These are phyloP conservation scores for Osmoderma eremita DNA, from an alignment of 2,888 invertebrate genomes.

Conservation along the genomic window DNA sequence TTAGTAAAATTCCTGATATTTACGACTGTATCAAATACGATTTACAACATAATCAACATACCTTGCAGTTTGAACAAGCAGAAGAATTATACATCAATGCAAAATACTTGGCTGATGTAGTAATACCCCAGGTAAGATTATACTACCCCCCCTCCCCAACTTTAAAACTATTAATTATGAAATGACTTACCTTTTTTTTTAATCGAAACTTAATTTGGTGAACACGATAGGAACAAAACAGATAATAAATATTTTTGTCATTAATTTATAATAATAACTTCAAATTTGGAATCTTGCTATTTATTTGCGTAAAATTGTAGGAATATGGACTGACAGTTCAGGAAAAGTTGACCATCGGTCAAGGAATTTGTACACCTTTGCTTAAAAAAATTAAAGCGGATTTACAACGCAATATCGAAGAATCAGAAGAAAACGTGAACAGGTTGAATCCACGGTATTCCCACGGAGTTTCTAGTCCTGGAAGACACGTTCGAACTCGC, in stretches of 20 bases:
- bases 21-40: slow-evolving; percentile 99
- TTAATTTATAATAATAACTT: too few species aligned
- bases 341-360: slow-evolving; percentile 96
- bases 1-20: slow-evolving; percentile 99
- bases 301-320: slow-evolving; percentile 68
- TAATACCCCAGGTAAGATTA: slow-evolving; percentile 91
- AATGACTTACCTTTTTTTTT: too few species aligned
- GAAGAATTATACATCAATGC: slow-evolving; percentile 95
- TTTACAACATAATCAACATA: slow-evolving; percentile 96
- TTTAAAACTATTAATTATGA: too few species aligned
- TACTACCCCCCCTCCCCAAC: too few species aligned
- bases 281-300: too few species aligned
- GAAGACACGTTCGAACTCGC: slow-evolving; percentile 97
- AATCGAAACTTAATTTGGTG: too few species aligned
- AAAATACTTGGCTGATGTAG: slow-evolving; percentile 97
- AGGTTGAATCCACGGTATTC: slow-evolving; percentile 97
- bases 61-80: slow-evolving; percentile 90
- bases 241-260: too few species aligned
- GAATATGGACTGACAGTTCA: slow-evolving; percentile 96
- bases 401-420: slow-evolving; percentile 92
- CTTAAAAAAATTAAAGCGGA: slow-evolving; percentile 95
- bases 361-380: slow-evolving; percentile 96
- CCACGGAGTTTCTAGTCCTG: slow-evolving; percentile 97
- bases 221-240: too few species aligned
- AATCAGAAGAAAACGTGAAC: slow-evolving; percentile 93